These are phyloP conservation scores for Hololepta plana DNA, from an alignment of 2,888 invertebrate genomes.

Conservation along the genomic window DNA sequence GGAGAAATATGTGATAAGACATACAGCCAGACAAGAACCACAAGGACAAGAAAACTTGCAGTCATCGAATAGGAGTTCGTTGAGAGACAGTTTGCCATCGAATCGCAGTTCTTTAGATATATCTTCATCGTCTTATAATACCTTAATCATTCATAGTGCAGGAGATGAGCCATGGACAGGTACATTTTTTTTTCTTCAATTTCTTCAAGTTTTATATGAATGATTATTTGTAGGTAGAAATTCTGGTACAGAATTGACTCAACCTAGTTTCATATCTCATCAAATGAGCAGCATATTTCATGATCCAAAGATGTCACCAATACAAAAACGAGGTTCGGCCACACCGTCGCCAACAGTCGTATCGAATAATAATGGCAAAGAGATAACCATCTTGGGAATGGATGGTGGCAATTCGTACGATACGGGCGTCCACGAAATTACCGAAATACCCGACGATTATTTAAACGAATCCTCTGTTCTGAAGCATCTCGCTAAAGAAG, in stretches of 20 bases:
- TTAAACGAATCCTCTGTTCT: conserved; percentile 66
- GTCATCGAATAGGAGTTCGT: conserved; percentile 36
- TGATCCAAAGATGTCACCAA: conserved; percentile 20
- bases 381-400: too few species aligned
- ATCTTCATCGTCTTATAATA: conserved; percentile 65
- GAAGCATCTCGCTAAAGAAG: conserved; percentile 71
- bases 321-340: conserved; percentile 21
- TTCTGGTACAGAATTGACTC: conserved; percentile 21
- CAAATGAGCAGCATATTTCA: conserved; percentile 16
- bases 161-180: conserved; percentile 56
- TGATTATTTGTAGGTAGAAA: conserved; percentile 19
- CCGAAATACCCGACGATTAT: conserved; percentile 71
- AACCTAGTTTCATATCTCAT: conserved; percentile 16
- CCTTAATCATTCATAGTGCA: conserved; percentile 63
- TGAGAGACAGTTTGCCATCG: conserved; percentile 37
- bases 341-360: conserved; percentile 20
- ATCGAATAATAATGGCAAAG: conserved; percentile 9
- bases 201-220: neutral
- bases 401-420: conserved; percentile 12
- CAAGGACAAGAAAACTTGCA: conserved; percentile 75
- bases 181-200: conserved; percentile 22
- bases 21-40: conserved; percentile 73
- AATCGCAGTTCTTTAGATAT: conserved; percentile 56
- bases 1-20: conserved; percentile 65
- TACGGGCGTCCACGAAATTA: conserved; percentile 45